Evolutionary conservation across 2,113 vertebrate genomes (phyloP).

Genomic region (Chiloscyllium plagiosum): DNA sequence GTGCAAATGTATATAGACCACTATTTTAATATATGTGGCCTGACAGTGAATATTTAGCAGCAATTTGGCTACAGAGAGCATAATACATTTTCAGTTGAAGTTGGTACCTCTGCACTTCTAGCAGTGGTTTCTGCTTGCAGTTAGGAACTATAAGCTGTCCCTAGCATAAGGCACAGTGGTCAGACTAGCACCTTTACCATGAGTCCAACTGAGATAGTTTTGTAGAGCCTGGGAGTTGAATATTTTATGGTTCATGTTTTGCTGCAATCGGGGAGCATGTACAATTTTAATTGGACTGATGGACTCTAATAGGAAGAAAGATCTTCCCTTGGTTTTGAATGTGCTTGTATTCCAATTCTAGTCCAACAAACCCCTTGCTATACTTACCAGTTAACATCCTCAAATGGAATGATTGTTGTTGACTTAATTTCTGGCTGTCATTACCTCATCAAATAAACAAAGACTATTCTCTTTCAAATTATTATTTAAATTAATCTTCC

Average conservation of each 20-base stretch:
- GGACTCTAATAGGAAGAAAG: background rate
- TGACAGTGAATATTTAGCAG: background rate
- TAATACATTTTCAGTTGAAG: background rate
- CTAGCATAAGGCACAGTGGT: background rate
- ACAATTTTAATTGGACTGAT: background rate
- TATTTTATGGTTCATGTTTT: background rate
- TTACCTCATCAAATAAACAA: background rate
- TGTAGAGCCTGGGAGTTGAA: background rate
- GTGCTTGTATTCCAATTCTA: background rate
- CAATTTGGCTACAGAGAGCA: background rate
- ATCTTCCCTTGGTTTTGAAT: background rate
- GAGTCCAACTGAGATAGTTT: background rate
- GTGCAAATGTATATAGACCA: no score
- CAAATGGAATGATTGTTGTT: background rate
- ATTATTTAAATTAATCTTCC: background rate
- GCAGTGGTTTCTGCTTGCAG: background rate
- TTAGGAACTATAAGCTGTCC: background rate
- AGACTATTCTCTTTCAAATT: background rate
- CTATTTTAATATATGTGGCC: background rate
- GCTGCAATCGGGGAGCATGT: background rate
- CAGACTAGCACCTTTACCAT: background rate
- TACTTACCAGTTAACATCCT: background rate
- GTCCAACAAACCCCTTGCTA: background rate
- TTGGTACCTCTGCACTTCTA: background rate
- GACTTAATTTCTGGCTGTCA: background rate